These are phyloP conservation scores for Gonioctena quinquepunctata DNA, from an alignment of 1,140 invertebrate species.

Conservation along the genomic window DNA sequence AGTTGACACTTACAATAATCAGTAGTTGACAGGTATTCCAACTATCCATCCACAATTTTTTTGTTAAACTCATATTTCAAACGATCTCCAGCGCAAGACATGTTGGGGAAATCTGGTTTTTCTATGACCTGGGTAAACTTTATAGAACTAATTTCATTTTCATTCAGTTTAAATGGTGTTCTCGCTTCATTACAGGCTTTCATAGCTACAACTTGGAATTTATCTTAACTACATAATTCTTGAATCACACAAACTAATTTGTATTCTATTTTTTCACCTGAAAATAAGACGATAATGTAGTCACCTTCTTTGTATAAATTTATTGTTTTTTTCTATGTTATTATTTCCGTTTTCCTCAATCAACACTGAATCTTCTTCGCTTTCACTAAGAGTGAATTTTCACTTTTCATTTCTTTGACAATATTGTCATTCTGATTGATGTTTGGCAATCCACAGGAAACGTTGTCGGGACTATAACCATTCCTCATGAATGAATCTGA, in stretches of 20 bases:
- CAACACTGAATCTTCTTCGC: neutral
- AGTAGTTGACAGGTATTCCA: neutral
- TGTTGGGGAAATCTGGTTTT: neutral
- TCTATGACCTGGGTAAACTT: neutral
- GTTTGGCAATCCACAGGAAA: too few relatives aligned
- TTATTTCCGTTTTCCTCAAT: neutral
- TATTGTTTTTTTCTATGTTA: too few relatives aligned
- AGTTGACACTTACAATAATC: neutral
- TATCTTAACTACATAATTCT: neutral
- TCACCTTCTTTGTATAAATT: neutral
- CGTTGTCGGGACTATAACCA: too few relatives aligned
- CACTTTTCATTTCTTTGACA: too few relatives aligned
- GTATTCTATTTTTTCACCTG: neutral
- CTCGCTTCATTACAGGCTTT: neutral
- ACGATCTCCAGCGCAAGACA: neutral
- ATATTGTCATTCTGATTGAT: too few relatives aligned
- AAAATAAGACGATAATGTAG: neutral
- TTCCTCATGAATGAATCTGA: too few relatives aligned
- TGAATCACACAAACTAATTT: neutral
- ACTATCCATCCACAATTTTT: neutral
- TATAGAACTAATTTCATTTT: neutral
- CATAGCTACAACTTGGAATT: neutral
- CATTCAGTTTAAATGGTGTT: neutral
- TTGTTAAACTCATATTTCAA: slow-evolving; percentile 1
- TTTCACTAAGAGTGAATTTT: too few relatives aligned